Percentiles rank a stretch among this genome's conserved stretches.
Conservation (phyloP, 1,140 invertebrate genomes). For the Drosophila grimshawi region DNA sequence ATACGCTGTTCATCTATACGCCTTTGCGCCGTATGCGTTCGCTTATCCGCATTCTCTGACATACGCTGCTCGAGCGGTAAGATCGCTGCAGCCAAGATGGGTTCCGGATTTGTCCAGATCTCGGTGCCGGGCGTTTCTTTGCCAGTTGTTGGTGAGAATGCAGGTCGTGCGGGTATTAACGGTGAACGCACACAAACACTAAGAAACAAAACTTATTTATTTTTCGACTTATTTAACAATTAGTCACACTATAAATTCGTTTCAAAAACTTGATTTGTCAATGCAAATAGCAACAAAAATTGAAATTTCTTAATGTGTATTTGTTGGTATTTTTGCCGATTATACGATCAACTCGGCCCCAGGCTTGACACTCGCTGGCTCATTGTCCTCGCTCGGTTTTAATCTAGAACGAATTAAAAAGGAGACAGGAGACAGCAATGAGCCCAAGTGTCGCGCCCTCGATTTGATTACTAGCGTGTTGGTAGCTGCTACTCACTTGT, state of each 20-base stretch:
- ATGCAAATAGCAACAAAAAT: not conserved
- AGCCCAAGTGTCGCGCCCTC: constrained; percentile 51
- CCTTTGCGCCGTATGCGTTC: constrained; percentile 71
- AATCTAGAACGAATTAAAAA: constrained; percentile 79
- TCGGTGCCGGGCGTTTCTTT: constrained; percentile 86
- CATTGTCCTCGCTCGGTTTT: constrained; percentile 73
- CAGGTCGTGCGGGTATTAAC: constrained; percentile 90
- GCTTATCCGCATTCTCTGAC: constrained; percentile 70
- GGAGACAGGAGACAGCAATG: constrained; percentile 73
- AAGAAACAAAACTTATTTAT: constrained; percentile 58
- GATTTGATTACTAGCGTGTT: not conserved
- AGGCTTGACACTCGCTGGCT: constrained; percentile 46
- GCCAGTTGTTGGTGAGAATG: constrained; percentile 87
- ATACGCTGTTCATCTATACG: constrained; percentile 76
- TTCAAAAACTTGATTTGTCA: constrained; percentile 45
- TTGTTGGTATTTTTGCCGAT: constrained; percentile 4
- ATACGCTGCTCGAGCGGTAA: constrained; percentile 69
- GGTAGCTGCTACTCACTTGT: constrained; percentile 88
- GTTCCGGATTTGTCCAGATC: constrained; percentile 89
- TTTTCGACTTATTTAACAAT: constrained; percentile 35
- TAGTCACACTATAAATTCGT: constrained; percentile 75
- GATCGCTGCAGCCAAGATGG: constrained; percentile 2
- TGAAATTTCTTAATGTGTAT: not conserved
- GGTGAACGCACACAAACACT: constrained; percentile 90
- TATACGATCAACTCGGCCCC: not conserved